These are phyloP conservation scores for Antidorcas marsupialis DNA, from an alignment of 2,113 vertebrate genomes.

Conservation along the genomic window DNA sequence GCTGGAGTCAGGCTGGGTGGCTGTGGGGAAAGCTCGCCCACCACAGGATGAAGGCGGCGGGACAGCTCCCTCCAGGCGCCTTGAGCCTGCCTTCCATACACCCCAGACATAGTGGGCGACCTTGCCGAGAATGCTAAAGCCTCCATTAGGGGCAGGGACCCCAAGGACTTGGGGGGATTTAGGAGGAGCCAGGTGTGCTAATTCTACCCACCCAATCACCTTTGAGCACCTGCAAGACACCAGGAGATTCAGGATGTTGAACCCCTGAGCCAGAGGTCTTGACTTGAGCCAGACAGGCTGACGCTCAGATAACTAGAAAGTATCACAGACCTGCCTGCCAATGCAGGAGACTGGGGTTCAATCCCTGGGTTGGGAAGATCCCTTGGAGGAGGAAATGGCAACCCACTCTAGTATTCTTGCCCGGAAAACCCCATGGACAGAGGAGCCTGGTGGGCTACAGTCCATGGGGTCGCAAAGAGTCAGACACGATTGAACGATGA, in stretches of 20 bases:
- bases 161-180: neutral
- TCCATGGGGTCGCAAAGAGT: neutral
- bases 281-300: neutral
- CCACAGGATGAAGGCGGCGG: neutral
- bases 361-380: neutral
- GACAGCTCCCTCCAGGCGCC: neutral
- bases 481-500: rapidly evolving
- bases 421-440: neutral
- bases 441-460: neutral
- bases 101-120: neutral
- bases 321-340: neutral
- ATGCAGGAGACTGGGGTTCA: neutral
- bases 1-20: constrained; percentile 50
- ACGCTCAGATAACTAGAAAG: neutral
- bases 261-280: neutral
- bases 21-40: constrained; percentile 1
- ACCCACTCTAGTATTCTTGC: neutral
- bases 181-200: neutral
- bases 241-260: neutral
- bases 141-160: neutral
- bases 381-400: neutral
- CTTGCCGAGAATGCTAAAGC: neutral
- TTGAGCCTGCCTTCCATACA: neutral
- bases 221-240: neutral
- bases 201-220: neutral